Conservation (phyloP, 64 coral and sea anemone species). For the Stylophora pistillata region DNA sequence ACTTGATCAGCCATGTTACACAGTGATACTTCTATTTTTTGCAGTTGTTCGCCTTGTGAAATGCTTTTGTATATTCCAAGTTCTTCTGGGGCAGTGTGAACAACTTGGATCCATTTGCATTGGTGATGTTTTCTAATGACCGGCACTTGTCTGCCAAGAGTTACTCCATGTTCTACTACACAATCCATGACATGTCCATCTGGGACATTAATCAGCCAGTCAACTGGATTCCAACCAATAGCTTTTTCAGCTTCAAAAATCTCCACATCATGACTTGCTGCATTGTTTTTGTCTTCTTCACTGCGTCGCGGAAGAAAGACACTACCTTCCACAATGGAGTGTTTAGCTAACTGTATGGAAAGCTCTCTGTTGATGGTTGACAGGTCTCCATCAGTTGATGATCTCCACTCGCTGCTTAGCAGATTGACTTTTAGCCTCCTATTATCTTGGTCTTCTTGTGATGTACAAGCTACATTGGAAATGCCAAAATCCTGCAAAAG, state of each 20-base stretch:
- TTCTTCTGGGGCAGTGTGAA: not conserved
- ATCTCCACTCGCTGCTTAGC: not conserved
- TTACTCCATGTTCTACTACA: too few species aligned
- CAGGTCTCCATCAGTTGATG: not conserved
- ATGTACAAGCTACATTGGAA: not conserved
- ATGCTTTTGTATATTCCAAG: conserved; percentile 12
- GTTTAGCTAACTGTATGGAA: too few species aligned
- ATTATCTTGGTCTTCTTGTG: too few species aligned
- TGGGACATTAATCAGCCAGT: not conserved
- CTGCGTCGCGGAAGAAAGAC: too few species aligned
- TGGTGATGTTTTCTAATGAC: too few species aligned
- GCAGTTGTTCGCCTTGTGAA: not conserved
- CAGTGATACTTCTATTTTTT: not conserved
- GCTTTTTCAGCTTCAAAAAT: not conserved
- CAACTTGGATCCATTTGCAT: not conserved
- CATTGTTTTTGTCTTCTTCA: not conserved
- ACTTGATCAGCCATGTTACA: not conserved
- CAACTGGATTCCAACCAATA: not conserved
- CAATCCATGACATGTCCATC: too few species aligned
- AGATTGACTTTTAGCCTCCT: not conserved
- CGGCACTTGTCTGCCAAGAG: too few species aligned
- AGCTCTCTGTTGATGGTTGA: not conserved
- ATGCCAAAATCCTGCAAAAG: too few species aligned
- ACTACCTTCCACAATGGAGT: too few species aligned
- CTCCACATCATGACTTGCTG: not conserved